Evolutionary conservation across 2,888 invertebrate genomes (phyloP), one percentile per base, ranked within the genome.

Genomic region (Minunthozetes semirufus): DNA sequence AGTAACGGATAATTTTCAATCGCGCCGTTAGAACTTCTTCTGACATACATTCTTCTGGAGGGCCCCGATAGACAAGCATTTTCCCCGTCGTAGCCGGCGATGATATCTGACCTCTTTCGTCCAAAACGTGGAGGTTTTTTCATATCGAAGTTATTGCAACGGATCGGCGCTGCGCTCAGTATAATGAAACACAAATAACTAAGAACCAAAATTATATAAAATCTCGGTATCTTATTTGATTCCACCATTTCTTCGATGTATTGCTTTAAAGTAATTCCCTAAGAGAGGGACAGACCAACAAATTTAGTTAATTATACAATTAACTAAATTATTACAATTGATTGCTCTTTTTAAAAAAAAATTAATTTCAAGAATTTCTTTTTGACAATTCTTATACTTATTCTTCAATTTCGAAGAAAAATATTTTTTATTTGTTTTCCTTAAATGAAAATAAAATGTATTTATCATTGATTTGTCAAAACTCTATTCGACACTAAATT

Each of bases 91-190:
- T 63, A 63, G 2, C 63, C 33, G 15, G 63, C 63, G 8, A 63
- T 63, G 33, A 29, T 29, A 15, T 63, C 15, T 8, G 63, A 27
- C 25, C 63, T 27, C n/a, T 63, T 63, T n/a, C n/a, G n/a, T 13
- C 63, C 63, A 33, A 63, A 63, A 19, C 63, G 19, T 11, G 63
- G 63, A 8, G 63, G 63, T 25, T 63, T 63, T 29, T 63, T 63
- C 63, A 63, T 63, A 33, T 63, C 63, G 33, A 29, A 63, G 17
- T 29, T 63, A 29, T 63, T 63, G n/a, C 63, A 63, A 33, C 11
- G 17, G 2, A 33, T 33, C 33, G 29, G 29, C 25, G 63, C 63
- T 63, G 29, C 63, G 29, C 9, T 63, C 33, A 63, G 33, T 63
- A 33, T 29, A 13, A 63, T 63, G 11, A 63, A 29, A 9, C 17